Evolutionary conservation across 2,113 vertebrate genomes (phyloP), one percentile per base, ranked within the genome.

Genomic region (Empidonax alnorum): DNA sequence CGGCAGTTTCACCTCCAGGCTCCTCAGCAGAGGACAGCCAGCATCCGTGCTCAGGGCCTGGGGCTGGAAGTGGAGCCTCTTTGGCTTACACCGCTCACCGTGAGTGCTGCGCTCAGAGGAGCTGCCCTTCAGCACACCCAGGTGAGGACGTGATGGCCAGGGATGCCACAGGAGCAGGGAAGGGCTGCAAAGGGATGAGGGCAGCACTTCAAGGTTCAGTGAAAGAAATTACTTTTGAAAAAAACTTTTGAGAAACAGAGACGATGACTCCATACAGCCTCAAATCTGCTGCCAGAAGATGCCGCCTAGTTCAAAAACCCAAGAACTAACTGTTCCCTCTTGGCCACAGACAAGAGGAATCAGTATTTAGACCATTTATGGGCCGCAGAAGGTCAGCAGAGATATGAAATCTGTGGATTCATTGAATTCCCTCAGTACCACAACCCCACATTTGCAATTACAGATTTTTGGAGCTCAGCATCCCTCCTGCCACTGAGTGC

Each of bases 321-420:
- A 58, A 85, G 94, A 81, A 84, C 74, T 67, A 56, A 71, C 75
- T 87, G 92, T 73, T 94, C 87, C 55, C 50, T 77, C 56, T 69
- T 69, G 88, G 75, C 90, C 65, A 53, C 91, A 63, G 82, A 27
- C 71, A 52, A 93, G 63, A 85, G 39, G 42, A 95, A 91, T 67
- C 78, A 37, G 59, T 44, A 33, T 77, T 93, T 74, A 85, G 87
- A 71, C 7, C 35, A 14, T 66, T 97, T 87, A 39, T 71, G 84
- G 86, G 69, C 91, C 74, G 23, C 62, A 62, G 68, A 87, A 75
- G 93, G 90, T 87, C 94, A 87, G 91, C 5, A 0, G 81, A 91
- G 80, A 90, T 93, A 88, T 2, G 65, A 94, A 93, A 91, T 85
- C 92, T 78, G 94, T 84, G 94, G 91, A 74, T 94, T 92, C 83